Conservation (phyloP, 2,888 invertebrate genomes). For the Diaprepes abbreviatus region DNA sequence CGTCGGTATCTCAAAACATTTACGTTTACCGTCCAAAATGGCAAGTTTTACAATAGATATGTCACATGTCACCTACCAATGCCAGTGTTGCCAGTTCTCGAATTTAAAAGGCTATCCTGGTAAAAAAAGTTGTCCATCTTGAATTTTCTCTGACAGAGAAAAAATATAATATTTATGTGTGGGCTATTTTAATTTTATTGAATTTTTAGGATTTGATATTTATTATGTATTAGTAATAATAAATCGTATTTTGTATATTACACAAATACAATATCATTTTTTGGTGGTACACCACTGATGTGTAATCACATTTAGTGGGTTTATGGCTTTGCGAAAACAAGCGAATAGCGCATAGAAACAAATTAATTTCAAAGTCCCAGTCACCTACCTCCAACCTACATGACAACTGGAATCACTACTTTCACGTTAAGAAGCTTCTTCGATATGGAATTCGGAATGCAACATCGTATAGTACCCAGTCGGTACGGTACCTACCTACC, state of each 20-base stretch:
- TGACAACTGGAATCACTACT: constrained; percentile 62
- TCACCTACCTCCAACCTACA: constrained; percentile 42
- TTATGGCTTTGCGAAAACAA: constrained; percentile 29
- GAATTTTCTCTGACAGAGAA: too few relatives aligned
- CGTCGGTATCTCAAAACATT: too few relatives aligned
- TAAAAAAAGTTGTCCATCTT: too few relatives aligned
- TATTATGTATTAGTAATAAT: too few relatives aligned
- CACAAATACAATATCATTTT: background rate
- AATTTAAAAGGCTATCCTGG: too few relatives aligned
- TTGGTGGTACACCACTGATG: constrained; percentile 15
- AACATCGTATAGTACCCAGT: constrained; percentile 55
- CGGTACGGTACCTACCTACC: constrained; percentile 54
- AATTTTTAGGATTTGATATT: too few relatives aligned
- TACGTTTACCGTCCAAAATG: too few relatives aligned
- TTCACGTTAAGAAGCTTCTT: constrained; percentile 66
- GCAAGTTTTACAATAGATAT: too few relatives aligned
- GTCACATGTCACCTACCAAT: too few relatives aligned
- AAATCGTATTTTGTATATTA: background rate
- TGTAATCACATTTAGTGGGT: constrained; percentile 25
- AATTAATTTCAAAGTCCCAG: constrained; percentile 39
- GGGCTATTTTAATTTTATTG: too few relatives aligned
- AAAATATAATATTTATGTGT: too few relatives aligned
- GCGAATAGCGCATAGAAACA: constrained; percentile 37
- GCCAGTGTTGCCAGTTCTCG: too few relatives aligned
- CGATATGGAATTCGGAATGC: constrained; percentile 63